Evolutionary conservation across 2,888 invertebrate genomes (phyloP).

Genomic region (Zele albiditarsus): DNA sequence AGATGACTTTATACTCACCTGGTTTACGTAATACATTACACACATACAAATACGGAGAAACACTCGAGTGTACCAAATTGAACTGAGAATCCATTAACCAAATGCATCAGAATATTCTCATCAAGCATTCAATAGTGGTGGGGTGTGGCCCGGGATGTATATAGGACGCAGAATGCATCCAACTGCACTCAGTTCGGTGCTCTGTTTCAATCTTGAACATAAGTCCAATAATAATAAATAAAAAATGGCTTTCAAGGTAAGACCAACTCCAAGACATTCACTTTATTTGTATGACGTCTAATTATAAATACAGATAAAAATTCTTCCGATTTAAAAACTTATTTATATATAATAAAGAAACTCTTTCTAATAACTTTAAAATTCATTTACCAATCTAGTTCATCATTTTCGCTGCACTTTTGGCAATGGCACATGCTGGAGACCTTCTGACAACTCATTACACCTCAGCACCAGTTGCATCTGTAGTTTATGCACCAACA

Average conservation of each 20-base stretch:
- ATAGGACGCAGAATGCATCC: slow-evolving; percentile 25
- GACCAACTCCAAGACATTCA: background rate
- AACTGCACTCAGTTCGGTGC: slow-evolving; percentile 32
- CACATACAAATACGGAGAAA: background rate
- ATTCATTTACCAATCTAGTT: background rate
- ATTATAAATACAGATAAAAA: too few species aligned
- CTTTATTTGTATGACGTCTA: background rate
- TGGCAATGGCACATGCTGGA: slow-evolving; percentile 21
- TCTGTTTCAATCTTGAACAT: slow-evolving; percentile 23
- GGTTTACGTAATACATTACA: slow-evolving; percentile 8
- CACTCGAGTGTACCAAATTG: background rate
- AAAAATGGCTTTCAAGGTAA: slow-evolving; percentile 39
- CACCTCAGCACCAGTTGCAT: slow-evolving; percentile 35
- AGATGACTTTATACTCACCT: slow-evolving; percentile 7
- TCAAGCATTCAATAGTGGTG: slow-evolving; percentile 12
- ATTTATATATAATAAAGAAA: background rate
- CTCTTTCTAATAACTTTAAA: background rate
- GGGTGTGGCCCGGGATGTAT: slow-evolving; percentile 33
- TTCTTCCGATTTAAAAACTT: background rate
- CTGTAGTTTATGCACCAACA: slow-evolving; percentile 46
- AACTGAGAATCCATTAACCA: slow-evolving; percentile 21
- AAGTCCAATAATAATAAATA: background rate
- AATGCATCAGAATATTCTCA: slow-evolving; percentile 19
- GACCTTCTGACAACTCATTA: background rate
- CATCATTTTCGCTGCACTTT: slow-evolving; percentile 9